Evolutionary conservation across 2,888 invertebrate species (phyloP).

Genomic region (Diaperis boleti): DNA sequence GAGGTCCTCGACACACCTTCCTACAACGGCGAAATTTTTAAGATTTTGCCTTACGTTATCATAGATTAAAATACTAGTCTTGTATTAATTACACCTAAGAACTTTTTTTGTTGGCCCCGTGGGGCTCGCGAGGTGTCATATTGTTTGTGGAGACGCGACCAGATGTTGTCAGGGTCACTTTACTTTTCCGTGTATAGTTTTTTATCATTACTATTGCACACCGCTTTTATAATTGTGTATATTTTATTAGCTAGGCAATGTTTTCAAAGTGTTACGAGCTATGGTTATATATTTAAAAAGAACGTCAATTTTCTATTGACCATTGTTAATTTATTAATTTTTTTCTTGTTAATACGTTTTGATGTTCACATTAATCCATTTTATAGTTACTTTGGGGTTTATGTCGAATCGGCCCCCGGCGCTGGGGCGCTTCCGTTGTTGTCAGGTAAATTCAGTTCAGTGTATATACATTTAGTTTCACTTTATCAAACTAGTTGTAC

Average conservation of each 20-base stretch:
- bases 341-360: conserved; percentile 50
- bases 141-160: conserved; percentile 29
- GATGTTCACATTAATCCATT: conserved; percentile 32
- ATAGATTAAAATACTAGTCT: conserved; percentile 76
- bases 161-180: conserved; percentile 24
- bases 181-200: conserved; percentile 34
- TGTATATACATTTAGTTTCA: conserved; percentile 44
- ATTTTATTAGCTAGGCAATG: conserved; percentile 48
- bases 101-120: background rate
- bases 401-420: conserved; percentile 32
- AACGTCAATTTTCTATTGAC: conserved; percentile 40
- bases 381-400: conserved; percentile 34
- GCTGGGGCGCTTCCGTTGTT: conserved; percentile 40
- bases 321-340: conserved; percentile 47
- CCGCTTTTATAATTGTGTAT: conserved; percentile 52
- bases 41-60: conserved; percentile 97
- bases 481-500: conserved; percentile 54
- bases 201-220: conserved; percentile 47
- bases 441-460: conserved; percentile 48
- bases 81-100: conserved; percentile 34
- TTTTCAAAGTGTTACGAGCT: conserved; percentile 36
- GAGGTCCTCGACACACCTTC: conserved; percentile 83
- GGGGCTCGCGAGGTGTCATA: conserved; percentile 27
- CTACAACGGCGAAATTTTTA: conserved; percentile 82
- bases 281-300: conserved; percentile 41